Conservation (phyloP, 2,113 vertebrate species). For the Anguilla rostrata region DNA sequence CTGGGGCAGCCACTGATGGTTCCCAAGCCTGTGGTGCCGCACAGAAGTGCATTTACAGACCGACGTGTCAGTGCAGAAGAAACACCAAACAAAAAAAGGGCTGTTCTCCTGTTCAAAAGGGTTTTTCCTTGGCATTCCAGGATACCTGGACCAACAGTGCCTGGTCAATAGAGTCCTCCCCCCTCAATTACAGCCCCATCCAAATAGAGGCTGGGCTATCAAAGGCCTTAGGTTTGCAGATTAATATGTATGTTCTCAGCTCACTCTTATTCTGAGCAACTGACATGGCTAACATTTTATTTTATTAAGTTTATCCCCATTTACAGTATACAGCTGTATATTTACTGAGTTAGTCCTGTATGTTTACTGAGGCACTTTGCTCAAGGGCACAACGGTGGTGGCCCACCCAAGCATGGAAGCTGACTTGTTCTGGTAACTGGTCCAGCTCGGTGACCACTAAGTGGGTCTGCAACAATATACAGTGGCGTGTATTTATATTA, state of each 20-base stretch:
- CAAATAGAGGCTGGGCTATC: neutral
- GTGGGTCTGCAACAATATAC: neutral
- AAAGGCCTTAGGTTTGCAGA: neutral
- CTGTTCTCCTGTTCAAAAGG: neutral
- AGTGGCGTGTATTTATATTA: neutral
- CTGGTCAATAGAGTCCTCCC: neutral
- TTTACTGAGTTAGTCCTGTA: neutral
- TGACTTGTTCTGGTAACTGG: neutral
- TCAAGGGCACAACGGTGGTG: neutral
- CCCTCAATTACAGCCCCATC: neutral
- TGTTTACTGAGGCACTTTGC: neutral
- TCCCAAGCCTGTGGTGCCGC: constrained; percentile 41
- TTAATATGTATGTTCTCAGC: neutral
- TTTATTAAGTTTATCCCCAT: neutral
- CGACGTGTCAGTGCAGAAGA: neutral
- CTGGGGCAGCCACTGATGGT: constrained; percentile 56
- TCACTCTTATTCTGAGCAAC: neutral
- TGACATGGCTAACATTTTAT: neutral
- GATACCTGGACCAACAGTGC: neutral
- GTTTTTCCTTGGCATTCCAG: neutral
- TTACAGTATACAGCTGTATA: neutral
- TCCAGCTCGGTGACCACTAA: neutral
- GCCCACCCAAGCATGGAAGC: neutral
- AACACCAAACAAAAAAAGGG: neutral
- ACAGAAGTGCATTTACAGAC: neutral